Base-by-base conservation (phyloP, 2,797 vertebrate species). In the Diceros bicornis region DNA sequence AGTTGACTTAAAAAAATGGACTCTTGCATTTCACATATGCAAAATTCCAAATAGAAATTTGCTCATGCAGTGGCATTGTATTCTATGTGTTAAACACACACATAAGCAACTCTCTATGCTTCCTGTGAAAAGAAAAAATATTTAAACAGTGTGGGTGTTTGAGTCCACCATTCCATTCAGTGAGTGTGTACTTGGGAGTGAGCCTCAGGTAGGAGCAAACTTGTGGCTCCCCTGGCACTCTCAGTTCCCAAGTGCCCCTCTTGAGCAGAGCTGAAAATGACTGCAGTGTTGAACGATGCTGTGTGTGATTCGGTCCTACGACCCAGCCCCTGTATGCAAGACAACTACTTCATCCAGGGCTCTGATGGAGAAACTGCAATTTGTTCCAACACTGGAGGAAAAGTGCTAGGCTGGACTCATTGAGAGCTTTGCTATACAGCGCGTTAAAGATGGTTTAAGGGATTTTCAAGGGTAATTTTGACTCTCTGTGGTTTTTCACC, bases 41-140 rank as follows among this genome's bases (percentile, higher is more conserved):
- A 81, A 93, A 83, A 68, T 83, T 89, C 61, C 71, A 77, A 61
- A 64, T 12, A 83, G 37, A 93, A 96, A 41, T 37, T 9, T 72
- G 27, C 21, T 74, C 71, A 37, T 82, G n/a, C 4, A 68, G 55
- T 44, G 2, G 47, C 37, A 89, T 7, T 88, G 41, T 20, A 61
- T 69, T 59, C 69, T 75, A 11, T 57, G 41, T 72, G 32, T 50
- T 95, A 59, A 95, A 78, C 27, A 69, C 18, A 79, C 2, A 78
- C 34, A 27, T 20, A 68, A 78, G 57, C 50, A 72, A 62, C 14
- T 82, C 84, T 57, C 84, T 57, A 23, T 3, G 5, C 72, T 86
- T 64, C 44, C 44, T 75, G 23, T 12, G 61, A 44, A 83, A 82
- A 87, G 17, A 27, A 81, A 91, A 94, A 74, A 29, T 27, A 20